Base-by-base conservation (phyloP, 2,797 vertebrate species). In the Thalassophryne amazonica region DNA sequence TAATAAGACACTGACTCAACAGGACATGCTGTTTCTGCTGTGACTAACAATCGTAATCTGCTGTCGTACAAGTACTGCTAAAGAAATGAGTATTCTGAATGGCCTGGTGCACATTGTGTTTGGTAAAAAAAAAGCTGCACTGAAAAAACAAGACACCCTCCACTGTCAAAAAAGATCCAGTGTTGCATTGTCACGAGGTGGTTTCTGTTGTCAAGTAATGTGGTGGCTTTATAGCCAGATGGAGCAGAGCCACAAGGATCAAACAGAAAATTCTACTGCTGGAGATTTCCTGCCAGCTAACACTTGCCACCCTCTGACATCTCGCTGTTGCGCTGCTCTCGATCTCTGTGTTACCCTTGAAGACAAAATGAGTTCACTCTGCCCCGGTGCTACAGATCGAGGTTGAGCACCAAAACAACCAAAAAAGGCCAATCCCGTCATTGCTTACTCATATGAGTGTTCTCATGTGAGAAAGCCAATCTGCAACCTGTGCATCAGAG, bases 201-300 rank as follows among this genome's bases (percentile, higher is more conserved):
- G 59, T 69, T 71, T 67, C 75, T 73, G 71, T 73, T 52, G 64
- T 69, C 70, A 73, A 54, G 76, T 75, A 76, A 80, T 74, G 64
- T 69, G 76, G 77, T 76, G 80, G 71, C 60, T 21, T 17, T 50
- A 71, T 43, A 67, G 83, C 76, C 83, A 87, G 83, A 85, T 88
- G 83, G 82, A 80, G 74, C 55, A 18, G 56, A 79, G 82, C 84
- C 80, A 78, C 68, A 40, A 73, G 73, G 76, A 84, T 85, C 86
- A 76, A 82, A 80, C 16, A 24, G 35, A 69, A 69, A 71, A 68
- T 57, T 62, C 55, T 68, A 66, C 72, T 72, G 71, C 70, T 67
- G 59, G 60, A 74, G 74, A 37, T 60, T 70, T 75, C 49, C 69
- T 68, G 81, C 78, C 80, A 77, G 68, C 72, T 52, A 52, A 80